Conservation (phyloP, 2,797 vertebrate species). For the Amblyopsis hoosieri region DNA sequence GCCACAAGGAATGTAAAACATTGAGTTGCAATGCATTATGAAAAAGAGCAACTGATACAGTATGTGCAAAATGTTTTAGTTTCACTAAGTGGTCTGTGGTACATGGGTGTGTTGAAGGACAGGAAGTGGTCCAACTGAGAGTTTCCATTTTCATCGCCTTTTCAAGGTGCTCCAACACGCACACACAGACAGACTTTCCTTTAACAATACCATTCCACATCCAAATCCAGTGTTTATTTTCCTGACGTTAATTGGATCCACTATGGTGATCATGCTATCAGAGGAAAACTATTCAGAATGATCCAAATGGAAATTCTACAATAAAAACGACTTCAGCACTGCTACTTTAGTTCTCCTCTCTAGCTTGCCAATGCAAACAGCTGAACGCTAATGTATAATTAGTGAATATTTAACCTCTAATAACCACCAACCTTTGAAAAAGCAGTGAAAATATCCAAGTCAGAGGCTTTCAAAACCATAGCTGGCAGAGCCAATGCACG, state of each 20-base stretch:
- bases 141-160: constrained; percentile 69
- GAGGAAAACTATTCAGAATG: constrained; percentile 36
- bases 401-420: constrained; percentile 40
- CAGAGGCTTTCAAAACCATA: constrained; percentile 29
- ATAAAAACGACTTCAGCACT: constrained; percentile 49
- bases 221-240: constrained; percentile 55
- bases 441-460: constrained; percentile 43
- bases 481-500: constrained; percentile 25
- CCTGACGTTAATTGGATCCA: constrained; percentile 52
- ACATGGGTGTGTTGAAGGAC: constrained; percentile 49
- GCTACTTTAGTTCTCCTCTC: constrained; percentile 17
- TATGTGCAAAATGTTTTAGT: constrained; percentile 46
- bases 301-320: constrained; percentile 56
- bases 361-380: constrained; percentile 57
- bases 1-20: constrained; percentile 18
- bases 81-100: constrained; percentile 37
- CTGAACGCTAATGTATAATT: constrained; percentile 48
- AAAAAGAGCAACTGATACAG: constrained; percentile 12
- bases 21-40: constrained; percentile 6
- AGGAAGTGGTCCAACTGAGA: constrained; percentile 63
- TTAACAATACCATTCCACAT: constrained; percentile 46
- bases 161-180: constrained; percentile 55
- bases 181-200: constrained; percentile 62
- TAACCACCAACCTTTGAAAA: constrained; percentile 37
- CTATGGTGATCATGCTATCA: constrained; percentile 58